A percentile compares a stretch with the other conserved stretches of the same genome.
phyloP scores from a whole-genome alignment of 2,113 vertebrate genomes.

The Amblyopsis rosae region DNA sequence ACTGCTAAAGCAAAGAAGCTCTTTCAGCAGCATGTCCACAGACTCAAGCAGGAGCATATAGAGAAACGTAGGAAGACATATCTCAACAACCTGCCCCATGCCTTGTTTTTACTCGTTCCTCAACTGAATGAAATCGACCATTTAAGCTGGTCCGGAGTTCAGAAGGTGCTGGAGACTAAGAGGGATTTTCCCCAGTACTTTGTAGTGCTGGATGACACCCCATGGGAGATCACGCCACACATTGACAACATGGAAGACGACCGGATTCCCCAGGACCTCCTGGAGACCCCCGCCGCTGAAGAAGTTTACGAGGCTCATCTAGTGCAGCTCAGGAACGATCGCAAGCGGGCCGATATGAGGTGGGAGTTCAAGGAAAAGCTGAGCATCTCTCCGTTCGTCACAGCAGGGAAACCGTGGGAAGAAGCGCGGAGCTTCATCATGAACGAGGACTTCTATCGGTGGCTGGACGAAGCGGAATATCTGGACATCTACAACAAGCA shows the following conservation, averaged over 20 bases:
- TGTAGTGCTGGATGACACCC: conserved; percentile 91
- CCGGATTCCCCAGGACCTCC: conserved; percentile 90
- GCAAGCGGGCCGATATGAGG: conserved; percentile 87
- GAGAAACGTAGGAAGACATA: conserved; percentile 86
- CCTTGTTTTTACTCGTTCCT: conserved; percentile 84
- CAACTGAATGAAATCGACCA: conserved; percentile 91
- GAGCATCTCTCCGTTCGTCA: conserved; percentile 88
- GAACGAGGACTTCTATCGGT: conserved; percentile 94
- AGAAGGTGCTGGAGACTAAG: conserved; percentile 90
- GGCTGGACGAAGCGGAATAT: conserved; percentile 90
- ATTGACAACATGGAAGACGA: conserved; percentile 86
- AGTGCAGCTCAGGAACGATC: conserved; percentile 86
- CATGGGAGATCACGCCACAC: conserved; percentile 90
- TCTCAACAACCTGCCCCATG: conserved; percentile 83
- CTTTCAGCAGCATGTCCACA: conserved; percentile 89
- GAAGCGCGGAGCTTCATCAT: conserved; percentile 96
- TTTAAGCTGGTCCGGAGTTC: conserved; percentile 84
- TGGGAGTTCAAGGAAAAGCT: conserved; percentile 89
- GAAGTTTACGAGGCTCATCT: conserved; percentile 84
- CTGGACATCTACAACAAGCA: conserved; percentile 93
- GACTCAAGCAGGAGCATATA: conserved; percentile 94
- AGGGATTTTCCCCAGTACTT: conserved; percentile 92
- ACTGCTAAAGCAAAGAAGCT: conserved; percentile 93
- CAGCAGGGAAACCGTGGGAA: conserved; percentile 95
- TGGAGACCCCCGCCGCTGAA: conserved; percentile 85